phyloP scores from a whole-genome alignment of 2,797 vertebrate genomes.

The Pangasius larnaudii region DNA sequence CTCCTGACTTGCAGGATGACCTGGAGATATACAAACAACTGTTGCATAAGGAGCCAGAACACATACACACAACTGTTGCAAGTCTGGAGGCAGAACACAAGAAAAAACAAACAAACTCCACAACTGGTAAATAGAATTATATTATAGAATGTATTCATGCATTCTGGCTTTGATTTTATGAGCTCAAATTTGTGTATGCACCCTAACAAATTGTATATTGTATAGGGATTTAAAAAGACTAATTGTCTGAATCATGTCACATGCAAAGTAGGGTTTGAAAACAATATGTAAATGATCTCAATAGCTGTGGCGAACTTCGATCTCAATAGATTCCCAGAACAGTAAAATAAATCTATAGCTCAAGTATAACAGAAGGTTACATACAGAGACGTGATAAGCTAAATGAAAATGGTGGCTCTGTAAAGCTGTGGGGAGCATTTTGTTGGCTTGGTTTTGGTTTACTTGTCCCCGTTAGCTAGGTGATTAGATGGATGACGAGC shows the following conservation, averaged over 20 bases:
- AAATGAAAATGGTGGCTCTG: not conserved
- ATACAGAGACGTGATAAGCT: not conserved
- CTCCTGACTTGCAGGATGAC: not conserved
- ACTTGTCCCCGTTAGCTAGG: not conserved
- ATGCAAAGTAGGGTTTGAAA: not conserved
- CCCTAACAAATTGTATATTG: not conserved
- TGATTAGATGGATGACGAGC: not conserved
- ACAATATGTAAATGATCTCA: not conserved
- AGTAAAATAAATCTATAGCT: not conserved
- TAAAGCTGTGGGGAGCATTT: not conserved
- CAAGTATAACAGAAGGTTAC: not conserved
- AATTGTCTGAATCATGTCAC: not conserved
- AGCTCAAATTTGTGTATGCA: too few species aligned
- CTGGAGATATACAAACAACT: not conserved
- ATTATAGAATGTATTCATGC: not conserved
- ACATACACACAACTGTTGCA: too few species aligned
- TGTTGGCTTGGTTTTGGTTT: not conserved
- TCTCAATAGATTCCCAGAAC: not conserved
- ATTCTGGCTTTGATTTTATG: too few species aligned
- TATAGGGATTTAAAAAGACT: not conserved
- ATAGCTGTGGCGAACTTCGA: not conserved
- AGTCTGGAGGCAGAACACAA: not conserved
- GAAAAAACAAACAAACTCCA: not conserved
- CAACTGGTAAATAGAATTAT: not conserved
- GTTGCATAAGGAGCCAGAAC: not conserved